Evolutionary conservation across 2,113 vertebrate species (phyloP), one percentile per base, ranked within the genome.

Genomic region (Acanthisitta chloris): DNA sequence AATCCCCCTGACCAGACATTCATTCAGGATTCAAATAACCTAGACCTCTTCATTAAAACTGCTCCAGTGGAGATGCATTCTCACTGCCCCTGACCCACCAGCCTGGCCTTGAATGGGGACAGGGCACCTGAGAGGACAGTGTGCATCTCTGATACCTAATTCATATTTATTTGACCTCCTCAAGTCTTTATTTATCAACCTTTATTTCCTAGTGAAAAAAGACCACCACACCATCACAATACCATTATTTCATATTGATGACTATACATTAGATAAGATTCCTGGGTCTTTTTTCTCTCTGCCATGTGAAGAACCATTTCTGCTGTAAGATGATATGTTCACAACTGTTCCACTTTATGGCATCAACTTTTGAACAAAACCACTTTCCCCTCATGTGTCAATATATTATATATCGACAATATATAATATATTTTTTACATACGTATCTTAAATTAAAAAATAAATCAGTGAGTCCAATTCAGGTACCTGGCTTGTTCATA

Each of bases 81-180:
- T 29, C 46, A 54, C 11, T 52, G n/a, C 8, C 17, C 28, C 40
- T 57, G 38, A 54, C 3, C 15, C 46, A 49, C 17, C 34, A 72
- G 12, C 17, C 25, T 69, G 19, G 14, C 33, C 40, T 66, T 2
- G 2, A 21, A 23, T 0, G 0, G 15, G 24, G 8, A 40, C 7
- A 23, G 24, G 20, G 9, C 0, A 1, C 13, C 10, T 65, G 45
- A 80, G 16, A 49, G 34, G 86, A 49, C 1, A 6, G 4, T 19
- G 26, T 20, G 5, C 1, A 2, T 28, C 26, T 55, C 43, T 82
- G 16, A 28, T 29, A 77, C 6, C 5, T 17, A 7, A 10, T 65
- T 69, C 36, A 28, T 67, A 40, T n/a, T 92, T 61, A 2, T 25
- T 59, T 94, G 23, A 59, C 33, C 31, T 79, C 26, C 20, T 26